These are phyloP conservation scores for Chiloscyllium punctatum DNA, from an alignment of 2,797 vertebrate species.

Conservation along the genomic window DNA sequence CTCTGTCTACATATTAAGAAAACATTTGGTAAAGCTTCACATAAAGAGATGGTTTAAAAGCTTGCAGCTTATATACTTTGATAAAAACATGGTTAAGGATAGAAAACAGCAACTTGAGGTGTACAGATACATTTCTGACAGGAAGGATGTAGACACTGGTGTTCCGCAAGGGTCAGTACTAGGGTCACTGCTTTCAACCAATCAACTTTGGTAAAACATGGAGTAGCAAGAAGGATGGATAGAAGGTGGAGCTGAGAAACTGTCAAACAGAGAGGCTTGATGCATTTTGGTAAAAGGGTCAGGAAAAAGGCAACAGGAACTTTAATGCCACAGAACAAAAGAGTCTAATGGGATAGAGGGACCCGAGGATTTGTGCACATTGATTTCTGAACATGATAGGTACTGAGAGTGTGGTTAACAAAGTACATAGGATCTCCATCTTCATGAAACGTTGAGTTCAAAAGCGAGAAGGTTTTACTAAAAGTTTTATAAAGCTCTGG, in stretches of 20 bases:
- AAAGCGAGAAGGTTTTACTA: neutral
- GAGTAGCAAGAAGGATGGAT: neutral
- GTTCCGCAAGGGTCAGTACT: neutral
- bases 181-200: neutral
- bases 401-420: neutral
- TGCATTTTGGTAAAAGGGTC: neutral
- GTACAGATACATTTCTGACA: neutral
- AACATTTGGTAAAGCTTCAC: neutral
- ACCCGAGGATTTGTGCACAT: neutral
- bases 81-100: neutral
- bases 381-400: neutral
- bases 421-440: neutral
- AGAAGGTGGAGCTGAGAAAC: neutral
- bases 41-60: neutral
- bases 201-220: neutral
- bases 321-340: neutral
- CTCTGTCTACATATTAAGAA: neutral
- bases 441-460: neutral
- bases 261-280: neutral
- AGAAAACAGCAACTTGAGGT: neutral
- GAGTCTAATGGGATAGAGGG: neutral
- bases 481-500: neutral
- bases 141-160: neutral
- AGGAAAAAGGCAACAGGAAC: neutral
- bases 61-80: neutral